Evolutionary conservation across 2,797 vertebrate species (phyloP).

Genomic region (Gobionotothen gibberifrons): DNA sequence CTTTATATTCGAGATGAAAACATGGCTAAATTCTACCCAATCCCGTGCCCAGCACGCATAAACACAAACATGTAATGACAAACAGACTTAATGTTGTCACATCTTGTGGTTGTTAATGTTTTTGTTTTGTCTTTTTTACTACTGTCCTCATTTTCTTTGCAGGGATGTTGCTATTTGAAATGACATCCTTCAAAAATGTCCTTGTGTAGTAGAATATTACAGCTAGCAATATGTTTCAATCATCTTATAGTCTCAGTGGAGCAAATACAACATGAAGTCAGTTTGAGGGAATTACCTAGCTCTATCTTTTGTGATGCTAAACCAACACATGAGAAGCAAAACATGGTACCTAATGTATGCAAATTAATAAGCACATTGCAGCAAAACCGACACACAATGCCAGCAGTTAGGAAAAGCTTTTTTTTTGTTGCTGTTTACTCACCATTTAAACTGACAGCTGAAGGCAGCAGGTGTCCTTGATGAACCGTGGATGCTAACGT

Average conservation of each 20-base stretch:
- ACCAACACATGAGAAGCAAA: background rate
- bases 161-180: too few relatives aligned
- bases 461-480: background rate
- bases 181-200: too few relatives aligned
- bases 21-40: background rate
- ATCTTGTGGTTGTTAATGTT: background rate
- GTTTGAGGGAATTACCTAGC: too few relatives aligned
- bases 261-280: too few relatives aligned
- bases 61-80: background rate
- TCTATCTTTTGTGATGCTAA: background rate
- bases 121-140: background rate
- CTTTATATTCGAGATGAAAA: constrained; percentile 2
- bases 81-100: background rate
- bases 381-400: background rate
- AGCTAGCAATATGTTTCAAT: too few relatives aligned
- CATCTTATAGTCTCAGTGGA: too few relatives aligned
- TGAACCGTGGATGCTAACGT: background rate
- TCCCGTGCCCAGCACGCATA: background rate
- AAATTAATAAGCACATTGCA: background rate
- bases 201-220: too few relatives aligned
- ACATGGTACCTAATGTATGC: background rate
- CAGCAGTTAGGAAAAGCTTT: background rate
- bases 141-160: too few relatives aligned
- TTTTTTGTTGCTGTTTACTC: background rate
- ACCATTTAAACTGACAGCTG: background rate